Evolutionary conservation across 1,140 invertebrate species (phyloP), one percentile per base, ranked within the genome.

Genomic region (Druon quercuslanigerum): DNA sequence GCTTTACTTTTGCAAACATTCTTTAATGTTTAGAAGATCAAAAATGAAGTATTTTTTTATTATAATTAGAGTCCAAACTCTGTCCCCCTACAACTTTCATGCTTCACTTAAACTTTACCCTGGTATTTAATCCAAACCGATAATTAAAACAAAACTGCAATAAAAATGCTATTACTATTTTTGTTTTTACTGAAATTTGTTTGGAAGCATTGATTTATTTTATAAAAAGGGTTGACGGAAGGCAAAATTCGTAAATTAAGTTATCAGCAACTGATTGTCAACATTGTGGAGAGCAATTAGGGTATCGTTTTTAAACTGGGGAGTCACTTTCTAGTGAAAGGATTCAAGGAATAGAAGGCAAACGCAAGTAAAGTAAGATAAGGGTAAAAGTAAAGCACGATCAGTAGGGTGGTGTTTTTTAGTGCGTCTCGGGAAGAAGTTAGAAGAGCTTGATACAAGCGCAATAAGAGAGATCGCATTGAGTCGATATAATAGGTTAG

Each of bases 391-490:
- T 46, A 25, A 66, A 66, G 60, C 60, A 66, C 60, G n/a, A 46
- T 40, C n/a, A 66, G 60, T n/a, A 14, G 60, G 60, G 60, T 66
- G 60, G 60, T 66, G n/a, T 66, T 66, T 66, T 66, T 66, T 66
- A 66, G 33, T 40, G 33, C 25, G 33, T 66, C 25, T 66, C 60
- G n/a, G 20, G 25, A 66, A 66, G 60, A 46, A 40, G 20, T 14
- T 40, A 66, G 60, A 46, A 66, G 60, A 66, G 60, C 40, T 66
- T 66, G 60, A 66, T 66, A 66, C 60, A 66, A 33, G 60, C 60
- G 60, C 60, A 66, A 66, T 66, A 25, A 66, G 60, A 66, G 60
- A 66, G 60, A 66, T 66, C 25, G 57, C 57, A 66, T 66, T 66
- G 19, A 66, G 60, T 66, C 60, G 60, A 54, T 54, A 54, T n/a